These are phyloP conservation scores for Mylabris phalerata DNA, from an alignment of 1,140 invertebrate genomes.

Conservation along the genomic window DNA sequence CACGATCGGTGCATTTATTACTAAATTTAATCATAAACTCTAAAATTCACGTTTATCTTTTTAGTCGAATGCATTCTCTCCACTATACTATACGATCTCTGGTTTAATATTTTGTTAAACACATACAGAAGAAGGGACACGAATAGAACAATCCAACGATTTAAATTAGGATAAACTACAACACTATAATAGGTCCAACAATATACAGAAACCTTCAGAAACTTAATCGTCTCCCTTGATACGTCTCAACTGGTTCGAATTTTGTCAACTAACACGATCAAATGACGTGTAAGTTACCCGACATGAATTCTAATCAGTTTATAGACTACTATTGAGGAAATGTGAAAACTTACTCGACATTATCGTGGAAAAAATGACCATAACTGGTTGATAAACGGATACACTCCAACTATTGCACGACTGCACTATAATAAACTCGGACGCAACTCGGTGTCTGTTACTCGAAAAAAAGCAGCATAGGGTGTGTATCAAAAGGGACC, in stretches of 20 bases:
- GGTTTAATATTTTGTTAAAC: slow-evolving; percentile 26
- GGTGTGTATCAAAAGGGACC: slow-evolving; percentile 11
- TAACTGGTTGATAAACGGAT: no score
- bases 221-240: no score
- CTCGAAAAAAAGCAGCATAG: neutral
- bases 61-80: slow-evolving; percentile 24
- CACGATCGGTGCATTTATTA: slow-evolving; percentile 7
- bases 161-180: slow-evolving; percentile 27
- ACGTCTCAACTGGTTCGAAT: slow-evolving; percentile 4
- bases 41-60: slow-evolving; percentile 25
- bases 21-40: slow-evolving; percentile 19
- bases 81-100: neutral
- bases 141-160: slow-evolving; percentile 25
- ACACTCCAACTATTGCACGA: no score
- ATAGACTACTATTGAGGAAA: no score
- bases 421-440: neutral
- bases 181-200: slow-evolving; percentile 1
- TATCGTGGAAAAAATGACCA: no score
- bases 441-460: slow-evolving; percentile 5
- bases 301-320: slow-evolving; percentile 29
- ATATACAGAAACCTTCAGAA: slow-evolving; percentile 7
- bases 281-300: slow-evolving; percentile 35
- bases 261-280: slow-evolving; percentile 26
- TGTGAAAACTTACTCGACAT: no score
- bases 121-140: neutral